phyloP scores from a whole-genome alignment of 35 echinoderm and acorn worm species.

The Apostichopus californicus region DNA sequence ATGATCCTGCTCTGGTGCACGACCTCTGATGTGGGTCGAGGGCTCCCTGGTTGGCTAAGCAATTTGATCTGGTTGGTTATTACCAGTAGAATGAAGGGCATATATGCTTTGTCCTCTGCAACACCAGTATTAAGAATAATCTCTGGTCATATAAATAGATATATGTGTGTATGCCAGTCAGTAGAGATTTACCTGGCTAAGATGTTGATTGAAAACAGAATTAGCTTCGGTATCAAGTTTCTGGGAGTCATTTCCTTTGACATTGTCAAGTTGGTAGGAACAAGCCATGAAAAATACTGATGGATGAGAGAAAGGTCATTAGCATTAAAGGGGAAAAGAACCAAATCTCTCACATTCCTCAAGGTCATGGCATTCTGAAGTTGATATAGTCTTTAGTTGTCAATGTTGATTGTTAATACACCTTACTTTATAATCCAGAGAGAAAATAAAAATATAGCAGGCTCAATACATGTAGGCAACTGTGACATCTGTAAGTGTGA shows the following conservation, averaged over 20 bases:
- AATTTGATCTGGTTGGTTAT: slow-evolving; percentile 35
- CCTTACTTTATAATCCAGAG: background rate
- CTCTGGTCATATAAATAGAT: background rate
- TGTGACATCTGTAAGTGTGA: background rate
- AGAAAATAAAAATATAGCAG: background rate
- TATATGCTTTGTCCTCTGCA: background rate
- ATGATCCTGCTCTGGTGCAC: background rate
- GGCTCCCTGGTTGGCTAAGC: slow-evolving; percentile 12
- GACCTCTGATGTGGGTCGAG: background rate
- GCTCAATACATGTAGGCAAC: background rate
- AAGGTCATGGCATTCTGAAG: background rate
- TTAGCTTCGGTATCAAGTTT: slow-evolving; percentile 4
- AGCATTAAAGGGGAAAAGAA: background rate
- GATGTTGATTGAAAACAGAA: slow-evolving; percentile 27
- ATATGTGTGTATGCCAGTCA: background rate
- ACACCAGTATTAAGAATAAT: background rate
- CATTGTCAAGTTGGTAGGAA: background rate
- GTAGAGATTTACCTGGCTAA: background rate
- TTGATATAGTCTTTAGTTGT: background rate
- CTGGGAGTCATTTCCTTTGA: background rate
- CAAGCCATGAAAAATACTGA: background rate
- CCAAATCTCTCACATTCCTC: background rate
- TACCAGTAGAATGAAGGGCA: background rate
- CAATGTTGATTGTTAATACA: background rate
- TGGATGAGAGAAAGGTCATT: background rate